Evolutionary conservation across 2,113 vertebrate species (phyloP).

Genomic region (Eulemur macaco): DNA sequence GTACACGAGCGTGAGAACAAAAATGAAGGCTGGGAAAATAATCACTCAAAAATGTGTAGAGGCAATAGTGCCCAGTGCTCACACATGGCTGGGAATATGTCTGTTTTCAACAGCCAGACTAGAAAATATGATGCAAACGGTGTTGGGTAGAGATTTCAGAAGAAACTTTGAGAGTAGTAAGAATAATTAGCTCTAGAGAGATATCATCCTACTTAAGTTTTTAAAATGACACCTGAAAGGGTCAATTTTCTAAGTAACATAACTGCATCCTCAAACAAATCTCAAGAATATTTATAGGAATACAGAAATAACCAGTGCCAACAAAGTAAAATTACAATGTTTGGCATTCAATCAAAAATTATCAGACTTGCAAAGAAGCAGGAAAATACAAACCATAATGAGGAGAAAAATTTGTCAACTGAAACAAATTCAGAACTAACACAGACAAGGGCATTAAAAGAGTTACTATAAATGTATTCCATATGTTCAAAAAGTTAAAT

Average conservation of each 20-base stretch:
- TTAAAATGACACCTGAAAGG: neutral
- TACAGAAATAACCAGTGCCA: neutral
- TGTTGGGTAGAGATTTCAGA: neutral
- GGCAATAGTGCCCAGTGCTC: neutral
- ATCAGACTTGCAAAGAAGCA: neutral
- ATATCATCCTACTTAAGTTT: neutral
- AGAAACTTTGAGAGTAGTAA: neutral
- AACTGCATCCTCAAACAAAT: neutral
- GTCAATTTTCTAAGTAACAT: constrained; percentile 23
- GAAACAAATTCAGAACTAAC: neutral
- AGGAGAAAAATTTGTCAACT: constrained; percentile 20
- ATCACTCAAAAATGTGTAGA: neutral
- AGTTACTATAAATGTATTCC: neutral
- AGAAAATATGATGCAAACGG: neutral
- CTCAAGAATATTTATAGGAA: neutral
- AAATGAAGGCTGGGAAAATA: neutral
- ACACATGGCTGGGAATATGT: neutral
- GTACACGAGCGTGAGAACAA: neutral
- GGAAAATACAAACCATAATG: neutral
- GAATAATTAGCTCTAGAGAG: neutral
- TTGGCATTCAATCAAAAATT: neutral
- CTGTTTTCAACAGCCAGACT: neutral
- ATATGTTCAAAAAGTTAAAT: neutral
- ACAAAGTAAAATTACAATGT: neutral
- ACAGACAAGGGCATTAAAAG: neutral